Percentiles rank a stretch among this genome's conserved stretches.
phyloP scores from a whole-genome alignment of 2,888 invertebrate genomes.

The Heliconius cydno region DNA sequence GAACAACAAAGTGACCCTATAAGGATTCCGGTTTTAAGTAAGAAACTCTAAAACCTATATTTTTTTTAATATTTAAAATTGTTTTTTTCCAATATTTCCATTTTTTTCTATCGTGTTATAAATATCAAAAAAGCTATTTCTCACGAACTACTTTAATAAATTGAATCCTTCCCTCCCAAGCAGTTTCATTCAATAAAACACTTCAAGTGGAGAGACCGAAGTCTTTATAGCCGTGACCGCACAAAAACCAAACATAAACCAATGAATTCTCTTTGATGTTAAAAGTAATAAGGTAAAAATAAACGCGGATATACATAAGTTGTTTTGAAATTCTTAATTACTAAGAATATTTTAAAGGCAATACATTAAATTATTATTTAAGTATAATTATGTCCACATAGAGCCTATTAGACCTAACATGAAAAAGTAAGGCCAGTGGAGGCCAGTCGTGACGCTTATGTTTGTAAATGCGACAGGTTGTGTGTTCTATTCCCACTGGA shows the following conservation, averaged over 20 bases:
- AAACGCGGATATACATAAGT: conserved; percentile 45
- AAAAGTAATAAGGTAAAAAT: conserved; percentile 48
- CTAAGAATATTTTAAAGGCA: neutral
- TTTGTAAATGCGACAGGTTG: no score
- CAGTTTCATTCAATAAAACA: conserved; percentile 32
- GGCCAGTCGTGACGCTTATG: neutral
- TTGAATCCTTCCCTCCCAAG: conserved; percentile 15
- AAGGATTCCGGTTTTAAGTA: no score
- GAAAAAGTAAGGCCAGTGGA: no score
- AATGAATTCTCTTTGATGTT: conserved; percentile 48
- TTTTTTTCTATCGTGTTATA: neutral
- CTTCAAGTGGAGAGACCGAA: conserved; percentile 37
- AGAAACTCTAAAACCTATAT: no score
- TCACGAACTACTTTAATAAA: conserved; percentile 28
- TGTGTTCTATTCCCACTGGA: no score
- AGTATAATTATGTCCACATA: no score
- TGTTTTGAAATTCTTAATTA: conserved; percentile 39
- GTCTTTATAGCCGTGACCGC: conserved; percentile 42
- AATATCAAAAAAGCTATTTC: neutral
- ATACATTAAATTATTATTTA: no score
- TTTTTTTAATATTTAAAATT: no score
- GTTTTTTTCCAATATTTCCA: neutral
- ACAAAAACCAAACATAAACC: conserved; percentile 45
- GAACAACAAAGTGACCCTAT: no score
- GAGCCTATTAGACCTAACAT: neutral